These are phyloP conservation scores for Prosopocoilus inquinatus DNA, from an alignment of 2,888 invertebrate genomes.

Conservation along the genomic window DNA sequence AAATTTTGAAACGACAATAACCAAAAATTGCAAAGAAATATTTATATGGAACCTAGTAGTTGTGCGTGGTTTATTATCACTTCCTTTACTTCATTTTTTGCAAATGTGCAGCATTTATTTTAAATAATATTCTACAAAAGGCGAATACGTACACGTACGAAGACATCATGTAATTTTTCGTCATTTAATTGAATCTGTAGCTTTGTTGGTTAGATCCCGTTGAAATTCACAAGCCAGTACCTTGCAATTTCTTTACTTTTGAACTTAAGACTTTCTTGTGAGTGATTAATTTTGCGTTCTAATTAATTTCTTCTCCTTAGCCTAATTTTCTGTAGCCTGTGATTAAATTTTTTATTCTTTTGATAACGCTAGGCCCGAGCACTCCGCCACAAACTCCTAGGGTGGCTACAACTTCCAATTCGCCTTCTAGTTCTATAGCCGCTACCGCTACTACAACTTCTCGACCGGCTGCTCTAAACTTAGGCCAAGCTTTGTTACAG, in stretches of 20 bases:
- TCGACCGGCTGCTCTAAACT: constrained; percentile 42
- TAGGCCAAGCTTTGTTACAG: constrained; percentile 51
- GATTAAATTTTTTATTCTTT: not conserved
- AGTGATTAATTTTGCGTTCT: not conserved
- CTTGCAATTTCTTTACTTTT: not conserved
- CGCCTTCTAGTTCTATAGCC: constrained; percentile 44
- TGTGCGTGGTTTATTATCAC: no score
- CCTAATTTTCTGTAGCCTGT: not conserved
- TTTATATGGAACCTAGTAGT: no score
- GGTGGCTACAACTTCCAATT: constrained; percentile 41
- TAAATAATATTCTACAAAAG: no score
- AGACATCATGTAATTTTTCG: no score
- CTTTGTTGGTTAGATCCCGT: no score
- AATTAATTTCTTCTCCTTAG: not conserved
- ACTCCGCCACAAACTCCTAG: constrained; percentile 48
- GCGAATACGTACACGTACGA: no score
- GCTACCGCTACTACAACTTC: constrained; percentile 28
- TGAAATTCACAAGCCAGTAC: no score
- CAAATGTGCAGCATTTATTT: no score
- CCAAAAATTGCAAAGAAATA: no score
- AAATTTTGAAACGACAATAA: no score
- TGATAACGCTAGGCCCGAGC: constrained; percentile 39
- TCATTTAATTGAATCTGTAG: no score
- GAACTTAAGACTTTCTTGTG: not conserved
- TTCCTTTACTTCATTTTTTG: no score